Base-by-base conservation (phyloP, 2,888 invertebrate species). In the Bombyx huttoni region DNA sequence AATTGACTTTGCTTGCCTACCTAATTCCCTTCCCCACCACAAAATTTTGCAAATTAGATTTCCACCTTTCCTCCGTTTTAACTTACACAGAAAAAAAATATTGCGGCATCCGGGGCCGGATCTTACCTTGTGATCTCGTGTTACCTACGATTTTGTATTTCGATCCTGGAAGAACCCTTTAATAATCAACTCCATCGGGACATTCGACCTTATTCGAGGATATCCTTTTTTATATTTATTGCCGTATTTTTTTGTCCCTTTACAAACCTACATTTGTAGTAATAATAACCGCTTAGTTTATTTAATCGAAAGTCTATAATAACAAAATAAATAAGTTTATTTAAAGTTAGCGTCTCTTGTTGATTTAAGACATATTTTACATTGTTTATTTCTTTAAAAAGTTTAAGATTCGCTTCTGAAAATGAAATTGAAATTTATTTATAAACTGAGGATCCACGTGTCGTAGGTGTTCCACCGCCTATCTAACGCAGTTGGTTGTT, bases 1-100 rank as follows among this genome's bases (percentile, higher is more conserved):
- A 83, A 86, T 87, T 82, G 81, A 83, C 83, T 87, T 85, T 81
- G 79, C 81, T 78, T 78, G 79, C 82, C 76, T 84, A 79, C 82
- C 76, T 84, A 83, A 86, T 85, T 83, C 81, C 75, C 73, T 75
- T 75, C 67, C 73, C 73, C 73, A 68, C 80, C 81, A 77, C 83
- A 75, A 78, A 82, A 75, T 82, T 81, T 79, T 73, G 75, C 78
- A 86, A 86, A 86, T 86, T 85, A 75, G 79, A 84, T 86, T 87
- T 53, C 79, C 64, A 77, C 76, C 75, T 78, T 77, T 73, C 68
- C 67, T 69, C 73, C 67, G 65, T 67, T 69, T 64, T 69, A 64
- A 63, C 65, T 67, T 68, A 68, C 69, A 40, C 68, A 61, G 53
- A 58, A 68, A 81, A 75, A 80, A 80, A 78, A 73, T 78, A 78